A percentile compares a stretch with the other conserved stretches of the same genome.
These are phyloP conservation scores for Sterrhoptilus dennistouni DNA, from an alignment of 2,113 vertebrate species.

Conservation along the genomic window DNA sequence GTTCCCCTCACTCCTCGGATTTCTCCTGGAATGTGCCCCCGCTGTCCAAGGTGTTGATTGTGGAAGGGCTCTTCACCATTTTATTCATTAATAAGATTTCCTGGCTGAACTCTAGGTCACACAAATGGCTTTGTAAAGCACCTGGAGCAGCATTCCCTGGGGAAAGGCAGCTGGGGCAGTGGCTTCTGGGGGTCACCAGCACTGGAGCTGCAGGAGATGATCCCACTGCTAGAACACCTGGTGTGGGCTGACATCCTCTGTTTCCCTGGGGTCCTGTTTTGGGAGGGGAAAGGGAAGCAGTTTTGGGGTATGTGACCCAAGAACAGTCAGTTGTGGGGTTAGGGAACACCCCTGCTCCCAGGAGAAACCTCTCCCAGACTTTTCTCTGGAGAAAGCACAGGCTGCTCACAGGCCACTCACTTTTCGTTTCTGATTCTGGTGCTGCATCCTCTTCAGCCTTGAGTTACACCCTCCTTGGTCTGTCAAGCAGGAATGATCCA, in stretches of 20 bases:
- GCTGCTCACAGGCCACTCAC: neutral
- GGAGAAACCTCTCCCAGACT: neutral
- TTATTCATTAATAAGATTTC: neutral
- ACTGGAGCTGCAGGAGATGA: neutral
- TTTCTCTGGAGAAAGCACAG: neutral
- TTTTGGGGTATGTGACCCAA: neutral
- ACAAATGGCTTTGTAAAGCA: neutral
- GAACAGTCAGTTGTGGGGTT: neutral
- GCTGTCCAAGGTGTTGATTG: neutral
- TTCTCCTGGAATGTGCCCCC: neutral
- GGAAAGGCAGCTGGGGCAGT: neutral
- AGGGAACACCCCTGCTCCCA: neutral
- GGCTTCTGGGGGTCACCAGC: neutral
- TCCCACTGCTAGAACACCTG: rapidly evolving
- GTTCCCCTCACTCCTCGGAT: neutral
- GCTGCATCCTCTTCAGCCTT: neutral
- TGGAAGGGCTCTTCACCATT: neutral
- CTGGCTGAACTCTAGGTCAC: neutral
- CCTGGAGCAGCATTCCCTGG: neutral
- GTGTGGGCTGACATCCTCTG: neutral
- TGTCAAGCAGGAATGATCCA: neutral
- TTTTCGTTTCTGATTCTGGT: neutral
- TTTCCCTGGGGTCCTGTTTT: neutral
- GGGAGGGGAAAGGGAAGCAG: neutral
- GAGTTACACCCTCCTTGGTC: neutral